Evolutionary conservation across 1,140 invertebrate species (phyloP).

Genomic region (Drosophila melanica): DNA sequence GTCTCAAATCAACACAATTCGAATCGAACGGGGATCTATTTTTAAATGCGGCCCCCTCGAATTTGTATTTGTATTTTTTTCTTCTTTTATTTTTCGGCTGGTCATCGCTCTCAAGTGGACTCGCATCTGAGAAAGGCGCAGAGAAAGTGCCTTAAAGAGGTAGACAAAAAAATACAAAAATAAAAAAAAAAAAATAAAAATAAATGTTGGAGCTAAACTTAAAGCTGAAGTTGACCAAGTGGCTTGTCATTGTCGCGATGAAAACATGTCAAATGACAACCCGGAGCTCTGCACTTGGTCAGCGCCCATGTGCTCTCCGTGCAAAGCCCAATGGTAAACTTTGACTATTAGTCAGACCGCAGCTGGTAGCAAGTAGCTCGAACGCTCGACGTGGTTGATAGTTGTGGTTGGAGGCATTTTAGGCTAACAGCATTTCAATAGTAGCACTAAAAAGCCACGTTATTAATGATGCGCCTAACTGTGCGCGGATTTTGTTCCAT

Average conservation of each 20-base stretch:
- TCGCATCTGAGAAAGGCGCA: constrained; percentile 62
- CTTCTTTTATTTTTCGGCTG: constrained; percentile 42
- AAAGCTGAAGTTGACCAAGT: constrained; percentile 51
- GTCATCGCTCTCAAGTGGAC: constrained; percentile 76
- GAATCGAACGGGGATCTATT: constrained; percentile 54
- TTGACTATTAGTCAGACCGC: constrained; percentile 28
- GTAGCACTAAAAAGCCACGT: constrained; percentile 28
- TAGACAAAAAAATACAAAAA: constrained; percentile 1
- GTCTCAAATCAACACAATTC: constrained; percentile 50
- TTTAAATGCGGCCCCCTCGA: constrained; percentile 46
- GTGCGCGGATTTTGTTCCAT: not conserved
- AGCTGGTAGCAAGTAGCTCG: constrained; percentile 17
- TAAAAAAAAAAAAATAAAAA: too few species aligned
- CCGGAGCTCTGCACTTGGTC: constrained; percentile 22
- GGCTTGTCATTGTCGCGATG: constrained; percentile 65
- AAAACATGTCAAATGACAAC: constrained; percentile 47
- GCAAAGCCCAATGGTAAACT: constrained; percentile 56
- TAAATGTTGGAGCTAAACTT: constrained; percentile 23
- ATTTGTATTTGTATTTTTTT: constrained; percentile 33
- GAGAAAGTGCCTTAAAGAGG: constrained; percentile 64
- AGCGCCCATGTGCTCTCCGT: constrained; percentile 43
- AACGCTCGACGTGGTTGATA: constrained; percentile 10
- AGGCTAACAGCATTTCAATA: constrained; percentile 29
- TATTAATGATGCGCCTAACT: constrained; percentile 41
- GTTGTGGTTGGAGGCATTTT: constrained; percentile 11